Evolutionary conservation across 2,888 invertebrate species (phyloP), one percentile per base, ranked within the genome.

Genomic region (Amphipyra tragopoginis): DNA sequence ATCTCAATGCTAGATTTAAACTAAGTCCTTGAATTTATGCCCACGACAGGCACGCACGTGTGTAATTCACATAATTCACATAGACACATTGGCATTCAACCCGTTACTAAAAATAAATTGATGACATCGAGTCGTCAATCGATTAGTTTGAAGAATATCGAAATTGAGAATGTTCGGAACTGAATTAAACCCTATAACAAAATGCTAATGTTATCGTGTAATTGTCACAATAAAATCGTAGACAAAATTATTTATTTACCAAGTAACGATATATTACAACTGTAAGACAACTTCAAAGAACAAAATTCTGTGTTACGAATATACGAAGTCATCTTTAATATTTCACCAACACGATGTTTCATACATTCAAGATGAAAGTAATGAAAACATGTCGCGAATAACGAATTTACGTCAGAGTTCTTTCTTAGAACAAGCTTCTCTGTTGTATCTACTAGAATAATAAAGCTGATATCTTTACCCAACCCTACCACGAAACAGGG

Each of bases 381-480:
- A 80, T 65, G 79, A 75, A 80, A 79, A 77, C 75, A 77, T 77
- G 78, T 79, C 73, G 65, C 75, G 73, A 69, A 68, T 59, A 79
- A 66, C 60, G 68, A 73, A 75, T 73, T 71, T 65, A 67, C 70
- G 67, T 73, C 68, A 66, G 68, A 65, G 60, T 79, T 73, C 67
- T 77, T 77, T 76, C 69, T 61, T 8, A 48, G 72, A 79, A 77
- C 61, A 69, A 58, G 44, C 72, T 48, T 53, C 39, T 60, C 55
- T 63, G 59, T 71, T 66, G 59, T 64, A 56, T 50, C 57, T 63
- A 52, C 59, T 60, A 65, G 43, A 75, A 75, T 78, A 77, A 75
- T 78, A 69, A 75, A 78, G 64, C 38, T 60, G 42, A 59, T 72
- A 63, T 70, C 47, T 70, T 60, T 58, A 48, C 55, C 64, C 73